Evolutionary conservation across 2,797 vertebrate genomes (phyloP).

Genomic region (Falco peregrinus): DNA sequence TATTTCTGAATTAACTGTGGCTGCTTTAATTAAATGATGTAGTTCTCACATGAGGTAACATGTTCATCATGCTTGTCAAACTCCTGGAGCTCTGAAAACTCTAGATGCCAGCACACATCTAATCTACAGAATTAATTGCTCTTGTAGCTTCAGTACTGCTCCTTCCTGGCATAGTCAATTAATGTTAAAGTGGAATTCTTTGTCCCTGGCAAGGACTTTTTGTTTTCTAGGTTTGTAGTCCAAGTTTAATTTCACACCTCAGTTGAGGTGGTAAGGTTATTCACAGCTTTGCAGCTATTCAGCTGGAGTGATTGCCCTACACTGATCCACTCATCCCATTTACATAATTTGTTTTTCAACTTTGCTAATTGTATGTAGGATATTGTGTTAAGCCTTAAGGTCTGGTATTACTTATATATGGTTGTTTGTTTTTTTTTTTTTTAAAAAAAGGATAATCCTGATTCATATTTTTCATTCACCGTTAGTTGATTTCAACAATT

Average conservation of each 20-base stretch:
- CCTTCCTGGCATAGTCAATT: not conserved
- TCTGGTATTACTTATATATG: not conserved
- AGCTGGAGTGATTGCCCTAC: not conserved
- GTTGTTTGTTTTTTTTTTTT: no score
- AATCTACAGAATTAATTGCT: not conserved
- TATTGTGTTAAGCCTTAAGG: not conserved
- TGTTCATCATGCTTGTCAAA: not conserved
- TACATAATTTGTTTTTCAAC: not conserved
- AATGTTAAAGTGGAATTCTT: not conserved
- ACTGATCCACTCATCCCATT: not conserved
- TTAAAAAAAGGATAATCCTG: not conserved
- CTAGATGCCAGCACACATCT: not conserved
- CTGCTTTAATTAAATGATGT: not conserved
- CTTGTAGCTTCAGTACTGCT: not conserved
- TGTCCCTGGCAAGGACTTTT: not conserved
- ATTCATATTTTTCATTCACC: not conserved
- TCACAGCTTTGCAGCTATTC: not conserved
- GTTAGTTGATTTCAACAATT: constrained; percentile 93
- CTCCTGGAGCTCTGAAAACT: not conserved
- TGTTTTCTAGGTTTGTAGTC: not conserved
- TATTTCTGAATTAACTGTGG: not conserved
- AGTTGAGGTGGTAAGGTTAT: not conserved
- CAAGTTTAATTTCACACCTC: not conserved
- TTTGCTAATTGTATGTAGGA: not conserved
- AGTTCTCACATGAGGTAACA: not conserved